phyloP scores from a whole-genome alignment of 1,140 invertebrate species.

The Neotoxoptera formosana region DNA sequence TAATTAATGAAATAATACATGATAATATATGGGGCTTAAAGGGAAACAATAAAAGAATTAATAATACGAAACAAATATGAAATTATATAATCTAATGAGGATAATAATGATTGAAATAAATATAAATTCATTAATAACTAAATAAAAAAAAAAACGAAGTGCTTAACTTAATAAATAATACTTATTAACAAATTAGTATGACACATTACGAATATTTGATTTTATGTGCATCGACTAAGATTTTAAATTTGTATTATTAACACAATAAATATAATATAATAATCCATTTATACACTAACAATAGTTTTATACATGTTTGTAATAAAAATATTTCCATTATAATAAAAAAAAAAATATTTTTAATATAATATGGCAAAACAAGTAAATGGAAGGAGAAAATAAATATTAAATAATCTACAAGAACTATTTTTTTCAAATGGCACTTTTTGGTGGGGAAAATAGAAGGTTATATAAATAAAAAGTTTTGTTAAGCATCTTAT shows the following conservation, averaged over 20 bases:
- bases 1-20: conserved; percentile 56
- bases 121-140: conserved; percentile 45
- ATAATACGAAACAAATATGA: conserved; percentile 57
- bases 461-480: not conserved
- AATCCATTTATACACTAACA: conserved; percentile 41
- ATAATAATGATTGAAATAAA: conserved; percentile 57
- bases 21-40: conserved; percentile 54
- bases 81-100: conserved; percentile 55
- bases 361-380: conserved; percentile 42
- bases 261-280: conserved; percentile 29
- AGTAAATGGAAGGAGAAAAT: conserved; percentile 16
- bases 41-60: conserved; percentile 56
- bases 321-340: not conserved
- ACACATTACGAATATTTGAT: conserved; percentile 56
- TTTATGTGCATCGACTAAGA: conserved; percentile 41
- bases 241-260: conserved; percentile 34
- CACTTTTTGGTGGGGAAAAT: conserved; percentile 50
- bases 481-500: not conserved
- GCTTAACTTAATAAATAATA: conserved; percentile 56
- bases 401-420: conserved; percentile 42
- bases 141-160: conserved; percentile 50
- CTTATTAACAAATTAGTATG: conserved; percentile 58
- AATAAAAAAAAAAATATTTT: not conserved
- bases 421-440: conserved; percentile 36
- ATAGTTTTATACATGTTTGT: conserved; percentile 18